Evolutionary conservation across 2,113 vertebrate species (phyloP), one percentile per base, ranked within the genome.

Genomic region (Corythoichthys intestinalis): DNA sequence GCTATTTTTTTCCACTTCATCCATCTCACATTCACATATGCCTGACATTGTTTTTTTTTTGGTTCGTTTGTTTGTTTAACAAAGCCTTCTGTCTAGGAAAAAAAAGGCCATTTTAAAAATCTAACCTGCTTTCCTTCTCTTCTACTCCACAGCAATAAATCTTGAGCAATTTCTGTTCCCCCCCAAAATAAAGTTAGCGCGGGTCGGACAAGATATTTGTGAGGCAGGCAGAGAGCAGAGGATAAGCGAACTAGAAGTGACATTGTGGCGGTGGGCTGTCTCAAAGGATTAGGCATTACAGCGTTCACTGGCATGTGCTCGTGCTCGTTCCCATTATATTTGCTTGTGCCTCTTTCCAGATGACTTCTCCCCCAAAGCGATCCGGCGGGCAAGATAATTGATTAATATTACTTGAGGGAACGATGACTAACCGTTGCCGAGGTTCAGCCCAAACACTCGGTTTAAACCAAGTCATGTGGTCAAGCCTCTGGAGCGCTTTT

Each of bases 371-470:
- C 77, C 86, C 89, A 88, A 90, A 91, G 89, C 82, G 88, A 92
- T 91, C 88, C 79, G 78, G 86, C 85, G 81, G 88, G 83, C 86
- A 88, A 83, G 89, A 91, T 93, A 91, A 92, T 89, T 91, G 90
- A 92, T 91, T 92, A 91, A 92, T 92, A 90, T 93, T 92, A 91
- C 90, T 93, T 87, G 89, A 92, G 91, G 90, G 90, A 88, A 87
- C 62, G 90, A 91, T 93, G 91, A 87, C 90, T 92, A 91, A 92
- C 91, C 65, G 76, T 86, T 86, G 86, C 80, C 74, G 81, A 86
- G 86, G 79, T 84, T 85, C 81, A 85, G 72, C 73, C 80, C 80
- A 89, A 91, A 91, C 87, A 90, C 70, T 80, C 34, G 6, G 75
- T 84, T 86, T 82, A 89, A 90, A 82, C 79, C 80, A 64, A 2